Base-by-base conservation (phyloP, 2,888 invertebrate species). In the Boloria selene region DNA sequence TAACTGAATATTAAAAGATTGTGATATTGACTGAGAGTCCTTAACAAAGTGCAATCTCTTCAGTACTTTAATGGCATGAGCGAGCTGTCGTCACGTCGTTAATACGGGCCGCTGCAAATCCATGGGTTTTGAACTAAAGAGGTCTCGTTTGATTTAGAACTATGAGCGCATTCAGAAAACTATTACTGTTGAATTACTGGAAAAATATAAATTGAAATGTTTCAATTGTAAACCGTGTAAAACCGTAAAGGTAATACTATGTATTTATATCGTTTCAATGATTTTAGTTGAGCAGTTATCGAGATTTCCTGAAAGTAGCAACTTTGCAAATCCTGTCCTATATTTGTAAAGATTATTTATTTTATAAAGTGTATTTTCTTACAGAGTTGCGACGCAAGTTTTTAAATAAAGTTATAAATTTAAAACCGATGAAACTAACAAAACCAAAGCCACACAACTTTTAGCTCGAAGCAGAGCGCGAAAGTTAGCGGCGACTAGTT, bases 351-450 rank as follows among this genome's bases (percentile, higher is more conserved):
- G 14, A 45, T 26, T 45, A 26, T 56, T 45, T 56, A 22, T 22
- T 22, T n/a, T 45, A 45, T 1, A 10, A n/a, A 10, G 22, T 22
- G 44, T 26, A 45, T 45, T 56, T n/a, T 56, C 45, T 56, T 45
- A 5, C 0, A 45, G n/a, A 42, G 44, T 56, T 45, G 45, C 56
- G 22, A 56, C 16, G 22, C 18, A 38, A 62, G 54, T 50, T 56
- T 50, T 63, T 3, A 63, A 56, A 63, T 63, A 55, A 50, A 63
- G 50, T 63, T 56, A 50, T 50, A 63, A 63, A 63, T 63, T 63
- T 63, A 55, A 63, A 63, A 56, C 49, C 55, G n/a, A 54, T 47
- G 50, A 42, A 50, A 47, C 50, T 42, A 63, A 63, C 55, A 63
- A 56, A 63, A 56, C 55, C 61, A 53, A 61, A 61, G 61, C 52